A percentile compares a stretch with the other conserved stretches of the same genome.
Conservation (phyloP, 2,888 invertebrate species). For the Cheilosia vernalis region DNA sequence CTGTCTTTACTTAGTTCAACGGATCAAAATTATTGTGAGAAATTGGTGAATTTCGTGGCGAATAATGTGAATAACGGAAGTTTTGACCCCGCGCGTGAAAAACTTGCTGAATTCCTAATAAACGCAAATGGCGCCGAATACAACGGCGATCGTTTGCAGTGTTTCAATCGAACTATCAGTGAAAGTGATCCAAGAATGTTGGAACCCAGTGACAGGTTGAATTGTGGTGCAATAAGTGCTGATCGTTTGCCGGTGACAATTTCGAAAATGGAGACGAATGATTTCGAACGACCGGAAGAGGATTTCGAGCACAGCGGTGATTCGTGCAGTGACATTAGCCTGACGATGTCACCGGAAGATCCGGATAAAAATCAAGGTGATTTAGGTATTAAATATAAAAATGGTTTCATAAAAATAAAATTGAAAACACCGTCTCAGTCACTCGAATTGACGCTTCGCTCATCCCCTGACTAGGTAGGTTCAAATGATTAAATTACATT, state of each 20-base stretch:
- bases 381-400: too few relatives aligned
- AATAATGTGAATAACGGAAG: slow-evolving; percentile 77
- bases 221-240: slow-evolving; percentile 57
- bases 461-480: not conserved
- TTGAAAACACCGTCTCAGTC: too few relatives aligned
- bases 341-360: slow-evolving; percentile 83
- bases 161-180: slow-evolving; percentile 68
- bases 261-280: slow-evolving; percentile 65
- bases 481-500: not conserved
- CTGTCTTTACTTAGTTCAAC: slow-evolving; percentile 76
- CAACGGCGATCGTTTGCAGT: slow-evolving; percentile 61
- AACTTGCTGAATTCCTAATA: slow-evolving; percentile 75
- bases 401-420: too few relatives aligned
- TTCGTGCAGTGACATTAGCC: slow-evolving; percentile 83
- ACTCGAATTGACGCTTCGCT: not conserved
- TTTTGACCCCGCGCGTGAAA: slow-evolving; percentile 74
- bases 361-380: slow-evolving; percentile 82
- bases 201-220: slow-evolving; percentile 44
- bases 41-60: slow-evolving; percentile 75
- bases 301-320: slow-evolving; percentile 83
- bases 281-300: slow-evolving; percentile 77
- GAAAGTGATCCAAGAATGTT: slow-evolving; percentile 56
- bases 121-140: slow-evolving; percentile 65
- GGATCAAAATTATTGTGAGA: slow-evolving; percentile 76
- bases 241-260: slow-evolving; percentile 52